These are phyloP conservation scores for Paguma larvata DNA, from an alignment of 2,797 vertebrate species.

Conservation along the genomic window DNA sequence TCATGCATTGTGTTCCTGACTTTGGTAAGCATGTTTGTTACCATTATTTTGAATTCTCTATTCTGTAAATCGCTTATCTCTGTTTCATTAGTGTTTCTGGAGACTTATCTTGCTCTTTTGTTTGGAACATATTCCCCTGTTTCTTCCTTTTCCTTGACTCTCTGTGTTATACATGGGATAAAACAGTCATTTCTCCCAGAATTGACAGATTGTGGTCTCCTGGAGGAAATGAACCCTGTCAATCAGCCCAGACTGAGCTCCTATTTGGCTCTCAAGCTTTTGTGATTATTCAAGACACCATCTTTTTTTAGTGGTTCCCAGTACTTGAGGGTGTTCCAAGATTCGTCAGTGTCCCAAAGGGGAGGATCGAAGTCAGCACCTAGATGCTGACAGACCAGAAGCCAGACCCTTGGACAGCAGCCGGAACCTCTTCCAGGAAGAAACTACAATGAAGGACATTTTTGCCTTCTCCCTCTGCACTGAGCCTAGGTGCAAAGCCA, in stretches of 20 bases:
- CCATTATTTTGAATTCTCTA: not conserved
- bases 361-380: not conserved
- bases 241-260: not conserved
- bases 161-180: not conserved
- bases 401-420: not conserved
- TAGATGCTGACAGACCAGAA: not conserved
- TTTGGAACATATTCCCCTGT: not conserved
- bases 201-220: not conserved
- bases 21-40: not conserved
- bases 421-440: not conserved
- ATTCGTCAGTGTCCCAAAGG: not conserved
- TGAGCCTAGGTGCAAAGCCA: not conserved
- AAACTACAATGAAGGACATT: not conserved
- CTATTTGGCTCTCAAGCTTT: not conserved
- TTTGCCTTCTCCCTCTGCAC: not conserved
- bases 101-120: not conserved
- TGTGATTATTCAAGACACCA: not conserved
- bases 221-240: not conserved
- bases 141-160: not conserved
- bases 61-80: not conserved
- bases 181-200: not conserved
- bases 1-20: not conserved
- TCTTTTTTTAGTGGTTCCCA: not conserved
- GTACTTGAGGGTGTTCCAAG: not conserved
- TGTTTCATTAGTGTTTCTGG: not conserved